These are phyloP conservation scores for Aethes cnicana DNA, from an alignment of 2,888 invertebrate genomes.

Conservation along the genomic window DNA sequence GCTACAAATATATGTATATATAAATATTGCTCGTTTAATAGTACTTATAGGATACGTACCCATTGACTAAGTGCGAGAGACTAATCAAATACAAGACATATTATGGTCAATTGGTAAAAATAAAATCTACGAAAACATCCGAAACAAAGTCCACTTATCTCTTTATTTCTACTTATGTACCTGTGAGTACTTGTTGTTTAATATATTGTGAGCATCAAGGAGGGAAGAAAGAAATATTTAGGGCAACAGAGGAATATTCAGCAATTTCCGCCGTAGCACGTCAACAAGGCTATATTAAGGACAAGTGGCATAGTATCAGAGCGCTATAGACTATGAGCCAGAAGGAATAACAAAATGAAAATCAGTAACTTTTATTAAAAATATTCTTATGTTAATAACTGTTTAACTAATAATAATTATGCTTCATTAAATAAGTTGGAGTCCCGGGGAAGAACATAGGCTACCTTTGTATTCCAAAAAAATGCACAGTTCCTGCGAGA, in stretches of 20 bases:
- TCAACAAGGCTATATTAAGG: slow-evolving; percentile 30
- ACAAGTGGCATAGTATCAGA: slow-evolving; percentile 25
- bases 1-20: no score
- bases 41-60: no score
- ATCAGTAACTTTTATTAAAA: no score
- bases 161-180: slow-evolving; percentile 17
- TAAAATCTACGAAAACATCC: background rate
- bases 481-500: no score
- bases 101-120: background rate
- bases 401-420: no score
- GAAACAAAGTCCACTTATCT: slow-evolving; percentile 1
- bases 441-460: no score
- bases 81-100: background rate
- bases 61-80: no score
- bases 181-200: slow-evolving; percentile 5
- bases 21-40: no score
- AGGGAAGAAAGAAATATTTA: slow-evolving; percentile 9
- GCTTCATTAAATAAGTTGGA: no score
- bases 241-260: slow-evolving; percentile 23
- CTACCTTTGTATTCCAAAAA: no score
- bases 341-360: no score
- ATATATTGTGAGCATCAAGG: slow-evolving; percentile 23
- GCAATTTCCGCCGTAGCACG: slow-evolving; percentile 28
- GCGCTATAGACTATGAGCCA: slow-evolving; percentile 7
- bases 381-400: no score